Percentiles rank a stretch among this genome's conserved stretches.
Evolutionary conservation across 2,888 invertebrate genomes (phyloP).

Genomic region (Dasypogon diadema): DNA sequence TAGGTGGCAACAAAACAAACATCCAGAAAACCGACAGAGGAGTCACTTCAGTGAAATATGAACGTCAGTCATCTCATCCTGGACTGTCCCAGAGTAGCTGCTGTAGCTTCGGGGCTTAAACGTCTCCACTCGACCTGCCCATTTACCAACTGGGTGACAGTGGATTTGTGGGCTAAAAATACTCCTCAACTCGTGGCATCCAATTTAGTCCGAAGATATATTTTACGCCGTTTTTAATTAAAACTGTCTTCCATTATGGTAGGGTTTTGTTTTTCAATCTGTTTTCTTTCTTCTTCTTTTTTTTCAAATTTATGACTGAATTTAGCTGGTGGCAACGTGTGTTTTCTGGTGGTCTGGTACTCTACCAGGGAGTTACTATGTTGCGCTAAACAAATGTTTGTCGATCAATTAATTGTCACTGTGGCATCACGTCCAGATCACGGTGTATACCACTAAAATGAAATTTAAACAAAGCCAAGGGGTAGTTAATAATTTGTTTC

Average conservation of each 20-base stretch:
- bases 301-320: constrained; percentile 18
- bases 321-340: not conserved
- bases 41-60: constrained; percentile 52
- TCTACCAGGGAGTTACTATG: constrained; percentile 2
- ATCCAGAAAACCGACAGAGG: constrained; percentile 44
- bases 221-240: constrained; percentile 55
- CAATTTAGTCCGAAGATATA: constrained; percentile 51
- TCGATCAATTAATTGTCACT: constrained; percentile 49
- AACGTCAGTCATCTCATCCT: constrained; percentile 51
- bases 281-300: constrained; percentile 1
- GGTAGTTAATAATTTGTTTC: constrained; percentile 31
- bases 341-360: not conserved
- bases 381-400: constrained; percentile 42
- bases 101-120: not conserved
- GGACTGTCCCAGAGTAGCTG: not conserved
- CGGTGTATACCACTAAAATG: constrained; percentile 13
- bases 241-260: constrained; percentile 54
- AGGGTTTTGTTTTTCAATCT: constrained; percentile 42
- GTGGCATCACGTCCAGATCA: constrained; percentile 34
- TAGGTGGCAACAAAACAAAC: constrained; percentile 46
- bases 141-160: constrained; percentile 4
- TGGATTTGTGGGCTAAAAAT: constrained; percentile 45
- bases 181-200: constrained; percentile 44
- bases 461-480: constrained; percentile 35
- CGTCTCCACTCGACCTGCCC: constrained; percentile 21